A percentile compares a stretch with the other conserved stretches of the same genome.
Evolutionary conservation across 2,888 invertebrate genomes (phyloP).

Genomic region (Ophion slaviceki): DNA sequence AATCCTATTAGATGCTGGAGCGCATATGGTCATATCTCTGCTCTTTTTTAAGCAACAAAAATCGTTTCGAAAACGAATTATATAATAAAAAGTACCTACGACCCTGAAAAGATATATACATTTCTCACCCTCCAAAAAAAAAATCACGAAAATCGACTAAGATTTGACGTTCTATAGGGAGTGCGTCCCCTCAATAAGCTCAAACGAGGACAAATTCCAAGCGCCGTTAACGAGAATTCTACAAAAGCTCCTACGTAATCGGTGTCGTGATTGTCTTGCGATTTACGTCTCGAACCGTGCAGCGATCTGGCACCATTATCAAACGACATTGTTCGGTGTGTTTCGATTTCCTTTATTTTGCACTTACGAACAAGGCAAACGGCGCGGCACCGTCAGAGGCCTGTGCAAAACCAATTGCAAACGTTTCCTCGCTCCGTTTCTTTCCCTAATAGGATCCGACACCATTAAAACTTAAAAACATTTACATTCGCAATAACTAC

Average conservation of each 20-base stretch:
- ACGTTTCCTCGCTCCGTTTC: not conserved
- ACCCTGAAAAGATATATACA: too few species aligned
- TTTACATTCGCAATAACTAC: not conserved
- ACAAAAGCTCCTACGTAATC: conserved; percentile 1
- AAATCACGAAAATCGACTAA: too few species aligned
- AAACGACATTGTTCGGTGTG: not conserved
- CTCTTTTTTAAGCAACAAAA: too few species aligned
- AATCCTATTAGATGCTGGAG: too few species aligned
- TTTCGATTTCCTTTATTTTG: not conserved
- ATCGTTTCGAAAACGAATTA: too few species aligned
- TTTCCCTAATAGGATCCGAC: not conserved
- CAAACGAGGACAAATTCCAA: conserved; percentile 34
- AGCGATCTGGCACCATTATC: not conserved
- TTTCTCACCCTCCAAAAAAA: too few species aligned
- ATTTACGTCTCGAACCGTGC: not conserved
- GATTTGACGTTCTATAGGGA: too few species aligned
- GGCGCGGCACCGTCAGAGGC: not conserved
- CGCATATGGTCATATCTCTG: too few species aligned
- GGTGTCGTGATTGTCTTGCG: not conserved
- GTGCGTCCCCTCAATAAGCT: conserved; percentile 16
- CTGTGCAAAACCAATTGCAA: not conserved
- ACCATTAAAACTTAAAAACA: not conserved
- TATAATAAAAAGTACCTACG: too few species aligned
- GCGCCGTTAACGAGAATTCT: conserved; percentile 2
- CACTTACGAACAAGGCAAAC: not conserved